Conservation (phyloP, 2,113 vertebrate species). For the Rostratula benghalensis region DNA sequence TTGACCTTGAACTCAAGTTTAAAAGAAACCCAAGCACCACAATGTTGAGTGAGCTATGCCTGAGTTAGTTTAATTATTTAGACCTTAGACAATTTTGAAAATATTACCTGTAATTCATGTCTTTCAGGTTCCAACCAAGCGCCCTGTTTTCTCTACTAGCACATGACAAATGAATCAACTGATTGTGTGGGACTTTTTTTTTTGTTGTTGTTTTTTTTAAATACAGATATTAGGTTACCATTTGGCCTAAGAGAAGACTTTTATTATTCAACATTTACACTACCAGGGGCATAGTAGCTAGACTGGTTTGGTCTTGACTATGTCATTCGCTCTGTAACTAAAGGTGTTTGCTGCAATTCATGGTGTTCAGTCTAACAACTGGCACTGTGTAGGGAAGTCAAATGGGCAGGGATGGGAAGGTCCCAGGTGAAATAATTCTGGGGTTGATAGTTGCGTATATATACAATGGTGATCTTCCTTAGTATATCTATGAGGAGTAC, state of each 20-base stretch:
- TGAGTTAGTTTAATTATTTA: constrained; percentile 31
- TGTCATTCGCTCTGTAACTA: background rate
- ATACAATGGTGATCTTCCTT: background rate
- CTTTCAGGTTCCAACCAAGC: background rate
- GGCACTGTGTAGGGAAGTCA: background rate
- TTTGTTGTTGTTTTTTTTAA: background rate
- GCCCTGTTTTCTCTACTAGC: background rate
- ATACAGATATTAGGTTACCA: background rate
- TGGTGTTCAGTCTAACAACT: background rate
- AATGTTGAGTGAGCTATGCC: background rate
- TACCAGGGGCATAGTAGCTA: background rate
- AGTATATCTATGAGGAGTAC: background rate
- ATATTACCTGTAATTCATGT: background rate
- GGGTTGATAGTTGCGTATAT: background rate
- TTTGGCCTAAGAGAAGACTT: background rate
- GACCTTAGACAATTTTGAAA: constrained; percentile 1
- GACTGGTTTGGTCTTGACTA: background rate
- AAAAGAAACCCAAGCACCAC: background rate
- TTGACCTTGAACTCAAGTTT: background rate
- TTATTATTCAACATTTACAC: background rate
- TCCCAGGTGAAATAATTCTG: background rate
- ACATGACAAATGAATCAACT: background rate
- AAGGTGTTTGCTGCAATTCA: background rate
- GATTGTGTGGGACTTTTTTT: background rate
- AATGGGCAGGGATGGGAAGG: background rate